Percentiles rank a stretch among this genome's conserved stretches.
phyloP scores from a whole-genome alignment of 2,797 vertebrate species.

The Alca torda region DNA sequence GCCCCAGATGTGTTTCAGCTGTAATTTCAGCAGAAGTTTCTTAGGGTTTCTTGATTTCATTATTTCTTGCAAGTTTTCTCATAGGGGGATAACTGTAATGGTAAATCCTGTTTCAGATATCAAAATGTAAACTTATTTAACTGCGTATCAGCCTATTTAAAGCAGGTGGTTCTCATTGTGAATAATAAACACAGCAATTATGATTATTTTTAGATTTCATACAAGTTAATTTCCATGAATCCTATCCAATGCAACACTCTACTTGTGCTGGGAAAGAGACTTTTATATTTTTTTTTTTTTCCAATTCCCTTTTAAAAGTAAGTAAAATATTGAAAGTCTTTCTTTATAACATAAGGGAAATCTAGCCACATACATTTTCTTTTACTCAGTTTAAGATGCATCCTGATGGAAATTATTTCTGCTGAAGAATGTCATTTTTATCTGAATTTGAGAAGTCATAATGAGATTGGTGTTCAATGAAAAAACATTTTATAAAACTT shows the following conservation, averaged over 20 bases:
- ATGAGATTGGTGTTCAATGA: neutral
- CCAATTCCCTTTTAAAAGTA: neutral
- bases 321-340: neutral
- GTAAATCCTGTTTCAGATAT: conserved; percentile 1
- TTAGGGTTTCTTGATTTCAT: neutral
- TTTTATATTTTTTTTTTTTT: too few relatives aligned
- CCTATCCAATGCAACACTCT: neutral
- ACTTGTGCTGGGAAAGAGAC: neutral
- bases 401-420: neutral
- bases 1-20: neutral
- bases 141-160: neutral
- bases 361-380: neutral
- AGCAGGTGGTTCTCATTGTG: neutral
- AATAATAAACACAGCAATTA: neutral
- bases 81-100: conserved; percentile 4
- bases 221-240: neutral
- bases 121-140: neutral
- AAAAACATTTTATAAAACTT: neutral
- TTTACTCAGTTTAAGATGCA: neutral
- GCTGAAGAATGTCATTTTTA: neutral
- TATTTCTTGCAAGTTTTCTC: neutral
- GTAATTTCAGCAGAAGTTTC: conserved; percentile 31
- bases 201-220: conserved; percentile 12
- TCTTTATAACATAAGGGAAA: neutral
- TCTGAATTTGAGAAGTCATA: neutral